Percentiles rank a stretch among this genome's conserved stretches.
These are phyloP conservation scores for Sphaerophoria rueppellii DNA, from an alignment of 2,888 invertebrate species.

Conservation along the genomic window DNA sequence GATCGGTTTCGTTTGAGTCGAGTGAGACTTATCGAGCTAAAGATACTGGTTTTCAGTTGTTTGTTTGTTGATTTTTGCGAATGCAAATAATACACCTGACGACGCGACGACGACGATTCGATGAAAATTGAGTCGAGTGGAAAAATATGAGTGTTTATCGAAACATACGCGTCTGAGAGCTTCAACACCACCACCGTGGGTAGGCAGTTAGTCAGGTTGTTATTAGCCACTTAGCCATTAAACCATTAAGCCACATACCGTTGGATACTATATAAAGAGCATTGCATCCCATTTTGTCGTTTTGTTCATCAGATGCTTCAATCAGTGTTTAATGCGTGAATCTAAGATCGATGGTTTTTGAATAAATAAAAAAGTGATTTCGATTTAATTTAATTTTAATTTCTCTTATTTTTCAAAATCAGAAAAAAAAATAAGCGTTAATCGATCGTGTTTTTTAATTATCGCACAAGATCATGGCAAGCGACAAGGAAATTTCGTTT, in stretches of 20 bases:
- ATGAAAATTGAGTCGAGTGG: slow-evolving; percentile 53
- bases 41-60: slow-evolving; percentile 22
- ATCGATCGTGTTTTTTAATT: neutral
- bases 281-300: slow-evolving; percentile 69
- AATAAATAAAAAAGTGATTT: slow-evolving; percentile 22
- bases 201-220: slow-evolving; percentile 45
- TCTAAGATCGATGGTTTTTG: slow-evolving; percentile 46
- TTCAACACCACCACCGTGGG: slow-evolving; percentile 20
- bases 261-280: slow-evolving; percentile 65
- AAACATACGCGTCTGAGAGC: slow-evolving; percentile 19
- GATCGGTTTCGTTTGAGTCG: neutral
- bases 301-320: slow-evolving; percentile 69
- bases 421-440: slow-evolving; percentile 15
- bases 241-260: slow-evolving; percentile 49
- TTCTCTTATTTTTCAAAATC: slow-evolving; percentile 12
- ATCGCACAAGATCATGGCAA: slow-evolving; percentile 51
- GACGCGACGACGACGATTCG: too few relatives aligned
- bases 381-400: slow-evolving; percentile 14
- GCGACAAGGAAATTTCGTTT: slow-evolving; percentile 55
- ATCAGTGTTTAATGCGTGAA: slow-evolving; percentile 69
- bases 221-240: slow-evolving; percentile 61
- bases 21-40: neutral
- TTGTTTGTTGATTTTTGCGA: slow-evolving; percentile 39
- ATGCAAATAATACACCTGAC: slow-evolving; percentile 17
- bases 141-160: slow-evolving; percentile 38